A percentile compares a stretch with the other conserved stretches of the same genome.
phyloP scores from a whole-genome alignment of 2,888 invertebrate species.

The Drosophila meridiana region DNA sequence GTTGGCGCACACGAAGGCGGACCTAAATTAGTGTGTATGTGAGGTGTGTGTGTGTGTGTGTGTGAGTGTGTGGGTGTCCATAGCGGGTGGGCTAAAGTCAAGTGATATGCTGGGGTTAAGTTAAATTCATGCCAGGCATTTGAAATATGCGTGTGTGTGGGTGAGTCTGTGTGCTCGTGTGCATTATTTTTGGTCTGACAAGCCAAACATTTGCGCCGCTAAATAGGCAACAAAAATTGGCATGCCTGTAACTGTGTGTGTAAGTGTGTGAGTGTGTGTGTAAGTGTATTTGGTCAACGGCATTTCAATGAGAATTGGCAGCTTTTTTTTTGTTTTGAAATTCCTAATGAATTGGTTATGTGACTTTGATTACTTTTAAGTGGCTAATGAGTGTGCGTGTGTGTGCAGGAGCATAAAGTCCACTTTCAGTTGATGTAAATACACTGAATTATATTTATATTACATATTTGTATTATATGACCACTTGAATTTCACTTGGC shows the following conservation, averaged over 20 bases:
- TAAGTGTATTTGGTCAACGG: slow-evolving; percentile 31
- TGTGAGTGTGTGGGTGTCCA: background rate
- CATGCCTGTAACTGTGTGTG: slow-evolving; percentile 1
- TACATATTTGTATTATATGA: too few relatives aligned
- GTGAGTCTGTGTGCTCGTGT: background rate
- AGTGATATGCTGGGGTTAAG: slow-evolving; percentile 54
- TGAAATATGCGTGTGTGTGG: background rate
- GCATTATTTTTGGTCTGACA: slow-evolving; percentile 27
- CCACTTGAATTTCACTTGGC: too few relatives aligned
- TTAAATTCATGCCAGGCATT: slow-evolving; percentile 41
- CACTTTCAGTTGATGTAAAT: slow-evolving; percentile 10
- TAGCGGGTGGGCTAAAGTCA: background rate
- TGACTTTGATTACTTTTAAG: slow-evolving; percentile 57
- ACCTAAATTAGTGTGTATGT: background rate
- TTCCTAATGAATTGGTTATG: slow-evolving; percentile 56
- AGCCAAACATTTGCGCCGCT: slow-evolving; percentile 60
- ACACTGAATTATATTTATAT: too few relatives aligned
- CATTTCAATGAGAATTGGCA: slow-evolving; percentile 14
- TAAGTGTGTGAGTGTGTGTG: background rate
- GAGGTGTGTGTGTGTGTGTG: background rate
- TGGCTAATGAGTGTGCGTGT: slow-evolving; percentile 8
- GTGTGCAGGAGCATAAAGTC: slow-evolving; percentile 5
- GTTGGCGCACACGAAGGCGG: background rate
- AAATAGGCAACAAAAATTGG: slow-evolving; percentile 62
- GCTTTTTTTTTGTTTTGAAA: background rate